Conservation (phyloP, 2,113 vertebrate genomes). For the Axis porcinus region DNA sequence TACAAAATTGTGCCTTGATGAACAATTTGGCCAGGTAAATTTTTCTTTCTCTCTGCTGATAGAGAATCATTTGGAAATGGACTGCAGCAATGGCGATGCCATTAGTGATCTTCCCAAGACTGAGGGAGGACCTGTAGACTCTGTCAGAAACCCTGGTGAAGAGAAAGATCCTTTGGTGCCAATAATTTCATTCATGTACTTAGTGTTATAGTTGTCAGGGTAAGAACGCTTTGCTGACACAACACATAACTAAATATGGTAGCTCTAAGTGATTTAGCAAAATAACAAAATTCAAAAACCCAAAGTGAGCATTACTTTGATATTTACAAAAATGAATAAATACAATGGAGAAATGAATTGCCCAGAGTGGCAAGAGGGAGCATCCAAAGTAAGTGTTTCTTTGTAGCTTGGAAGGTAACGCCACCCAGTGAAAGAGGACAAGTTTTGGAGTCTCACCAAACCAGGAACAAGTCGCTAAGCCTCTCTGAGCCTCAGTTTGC, state of each 20-base stretch:
- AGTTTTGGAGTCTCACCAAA: not conserved
- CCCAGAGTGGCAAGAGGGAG: not conserved
- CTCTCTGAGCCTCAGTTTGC: not conserved
- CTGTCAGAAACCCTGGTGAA: slow-evolving; percentile 52
- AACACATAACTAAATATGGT: slow-evolving; percentile 23
- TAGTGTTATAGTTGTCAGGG: slow-evolving; percentile 59
- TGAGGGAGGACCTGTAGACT: not conserved
- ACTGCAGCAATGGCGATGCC: slow-evolving; percentile 16
- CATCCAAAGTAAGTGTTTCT: not conserved
- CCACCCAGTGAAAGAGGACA: not conserved
- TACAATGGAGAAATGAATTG: not conserved
- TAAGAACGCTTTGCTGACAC: slow-evolving; percentile 61
- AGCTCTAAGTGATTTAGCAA: slow-evolving; percentile 54
- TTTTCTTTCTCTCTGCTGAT: slow-evolving; percentile 48
- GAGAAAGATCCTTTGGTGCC: slow-evolving; percentile 35
- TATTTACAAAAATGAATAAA: not conserved
- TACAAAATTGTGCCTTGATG: slow-evolving; percentile 36
- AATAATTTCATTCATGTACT: slow-evolving; percentile 61
- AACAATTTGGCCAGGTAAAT: not conserved
- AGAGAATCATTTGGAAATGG: slow-evolving; percentile 48
- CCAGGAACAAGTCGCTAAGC: fast-evolving
- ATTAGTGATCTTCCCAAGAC: slow-evolving; percentile 28
- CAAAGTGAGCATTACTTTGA: not conserved
- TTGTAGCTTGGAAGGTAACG: not conserved
- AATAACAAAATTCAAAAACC: slow-evolving; percentile 41